Conservation (phyloP, 1,140 invertebrate species). For the Heliconius melpomene region DNA sequence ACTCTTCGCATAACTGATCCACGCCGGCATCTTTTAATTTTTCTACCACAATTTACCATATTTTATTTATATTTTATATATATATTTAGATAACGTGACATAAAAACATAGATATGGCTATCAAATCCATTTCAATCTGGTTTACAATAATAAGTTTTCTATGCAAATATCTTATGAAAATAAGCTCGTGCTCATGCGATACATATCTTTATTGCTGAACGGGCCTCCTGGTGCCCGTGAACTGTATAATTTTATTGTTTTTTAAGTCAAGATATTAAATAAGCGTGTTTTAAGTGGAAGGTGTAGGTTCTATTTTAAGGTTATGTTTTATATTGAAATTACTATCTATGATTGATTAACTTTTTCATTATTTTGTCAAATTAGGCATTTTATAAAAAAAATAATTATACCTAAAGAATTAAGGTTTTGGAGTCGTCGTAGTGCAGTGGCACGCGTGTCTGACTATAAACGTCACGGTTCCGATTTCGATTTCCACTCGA, state of each 20-base stretch:
- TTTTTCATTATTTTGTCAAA: neutral
- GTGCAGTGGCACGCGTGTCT: too few species aligned
- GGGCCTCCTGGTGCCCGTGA: slow-evolving; percentile 19
- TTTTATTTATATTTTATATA: neutral
- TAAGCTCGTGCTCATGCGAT: slow-evolving; percentile 41
- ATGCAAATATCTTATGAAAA: slow-evolving; percentile 39
- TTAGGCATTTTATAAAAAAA: too few species aligned
- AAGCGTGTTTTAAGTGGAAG: neutral
- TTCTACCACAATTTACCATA: neutral
- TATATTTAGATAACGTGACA: slow-evolving; percentile 2
- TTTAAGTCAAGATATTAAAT: neutral
- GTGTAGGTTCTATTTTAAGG: neutral
- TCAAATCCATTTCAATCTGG: slow-evolving; percentile 29
- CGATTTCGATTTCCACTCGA: too few species aligned
- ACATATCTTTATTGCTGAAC: slow-evolving; percentile 35
- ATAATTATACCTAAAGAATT: too few species aligned
- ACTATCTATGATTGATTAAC: slow-evolving; percentile 2
- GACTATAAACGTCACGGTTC: too few species aligned
- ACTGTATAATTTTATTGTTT: slow-evolving; percentile 31
- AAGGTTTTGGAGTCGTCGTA: too few species aligned
- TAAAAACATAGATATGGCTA: slow-evolving; percentile 22
- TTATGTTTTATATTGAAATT: neutral
- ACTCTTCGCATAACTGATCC: too few species aligned
- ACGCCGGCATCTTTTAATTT: too few species aligned
- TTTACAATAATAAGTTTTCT: slow-evolving; percentile 34